Evolutionary conservation across 1,140 invertebrate genomes (phyloP).

Genomic region (Hydropsyche tenuis): DNA sequence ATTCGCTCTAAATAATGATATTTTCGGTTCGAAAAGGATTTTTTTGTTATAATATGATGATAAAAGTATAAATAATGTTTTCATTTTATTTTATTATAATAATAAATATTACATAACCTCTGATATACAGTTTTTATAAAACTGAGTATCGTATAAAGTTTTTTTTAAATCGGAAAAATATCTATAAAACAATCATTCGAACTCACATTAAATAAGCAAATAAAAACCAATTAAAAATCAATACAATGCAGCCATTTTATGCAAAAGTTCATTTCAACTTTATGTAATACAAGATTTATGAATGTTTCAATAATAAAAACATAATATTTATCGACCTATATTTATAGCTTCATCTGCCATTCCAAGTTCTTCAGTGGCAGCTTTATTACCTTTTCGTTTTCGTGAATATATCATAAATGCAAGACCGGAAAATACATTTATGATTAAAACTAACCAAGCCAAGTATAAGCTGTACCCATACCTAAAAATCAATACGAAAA

Average conservation of each 20-base stretch:
- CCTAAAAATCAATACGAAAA: constrained; percentile 51
- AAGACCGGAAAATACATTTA: constrained; percentile 73
- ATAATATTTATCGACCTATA: constrained; percentile 72
- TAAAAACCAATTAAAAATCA: neutral
- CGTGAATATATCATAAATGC: constrained; percentile 81
- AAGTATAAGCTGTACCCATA: constrained; percentile 79
- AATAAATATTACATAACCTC: too few species aligned
- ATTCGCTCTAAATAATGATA: too few species aligned
- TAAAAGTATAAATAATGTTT: too few species aligned
- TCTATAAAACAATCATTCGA: too few species aligned
- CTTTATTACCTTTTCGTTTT: constrained; percentile 83
- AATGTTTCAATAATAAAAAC: neutral
- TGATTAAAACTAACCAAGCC: constrained; percentile 79
- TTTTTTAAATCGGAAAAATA: too few species aligned
- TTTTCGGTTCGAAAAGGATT: too few species aligned
- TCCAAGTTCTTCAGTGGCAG: constrained; percentile 77
- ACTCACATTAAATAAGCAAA: neutral
- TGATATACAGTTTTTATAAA: neutral
- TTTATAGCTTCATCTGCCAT: constrained; percentile 85
- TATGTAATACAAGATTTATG: neutral
- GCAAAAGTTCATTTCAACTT: neutral
- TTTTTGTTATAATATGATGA: too few species aligned
- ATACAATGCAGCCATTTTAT: neutral
- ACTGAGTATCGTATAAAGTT: too few species aligned
- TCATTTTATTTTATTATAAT: too few species aligned